Base-by-base conservation (phyloP, 2,797 vertebrate genomes). In the Epinephelus awoara region DNA sequence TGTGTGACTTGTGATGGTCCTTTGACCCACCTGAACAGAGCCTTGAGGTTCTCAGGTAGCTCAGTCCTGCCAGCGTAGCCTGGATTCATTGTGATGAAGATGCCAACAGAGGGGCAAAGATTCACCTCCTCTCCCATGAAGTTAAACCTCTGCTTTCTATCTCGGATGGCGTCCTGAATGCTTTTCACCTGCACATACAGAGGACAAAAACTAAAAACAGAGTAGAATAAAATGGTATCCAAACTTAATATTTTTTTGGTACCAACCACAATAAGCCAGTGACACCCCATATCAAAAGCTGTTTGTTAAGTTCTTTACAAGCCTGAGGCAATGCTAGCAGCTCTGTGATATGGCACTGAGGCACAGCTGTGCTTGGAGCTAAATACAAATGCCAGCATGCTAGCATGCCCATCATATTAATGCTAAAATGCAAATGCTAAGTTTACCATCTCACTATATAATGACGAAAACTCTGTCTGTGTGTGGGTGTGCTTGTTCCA, bases 81-180 rank as follows among this genome's bases (percentile, higher is more conserved):
- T 0, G 98, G 98, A 85, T 99, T 99, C 98, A 99, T 99, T 2
- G 98, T 99, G 93, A 99, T 98, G 90, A 99, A 99, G 93, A 99
- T 98, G 3, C 98, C 98, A 2, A 99, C 98, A 0, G 98, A 96
- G 1, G 96, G 94, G n/a, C 96, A 93, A 51, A 99, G 94, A 55
- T 87, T 96, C 72, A 99, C 97, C 47, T 99, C 97, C 84, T 99
- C 97, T 5, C 98, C 97, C 88, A 98, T 97, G 85, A 99, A 99
- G 94, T 85, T 96, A 90, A 99, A 99, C 27, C 92, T 89, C 77
- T 94, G 93, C 87, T 97, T 99, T 91, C 96, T 98, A 77, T 99
- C 96, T 65, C 97, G 91, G 73, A 99, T 95, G 46, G 98, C 98
- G 73, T 99, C 98, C 88, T 99, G 98, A 87, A 99, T 98, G 67